Base-by-base conservation (phyloP, 2,797 vertebrate species). In the Antrozous pallidus region DNA sequence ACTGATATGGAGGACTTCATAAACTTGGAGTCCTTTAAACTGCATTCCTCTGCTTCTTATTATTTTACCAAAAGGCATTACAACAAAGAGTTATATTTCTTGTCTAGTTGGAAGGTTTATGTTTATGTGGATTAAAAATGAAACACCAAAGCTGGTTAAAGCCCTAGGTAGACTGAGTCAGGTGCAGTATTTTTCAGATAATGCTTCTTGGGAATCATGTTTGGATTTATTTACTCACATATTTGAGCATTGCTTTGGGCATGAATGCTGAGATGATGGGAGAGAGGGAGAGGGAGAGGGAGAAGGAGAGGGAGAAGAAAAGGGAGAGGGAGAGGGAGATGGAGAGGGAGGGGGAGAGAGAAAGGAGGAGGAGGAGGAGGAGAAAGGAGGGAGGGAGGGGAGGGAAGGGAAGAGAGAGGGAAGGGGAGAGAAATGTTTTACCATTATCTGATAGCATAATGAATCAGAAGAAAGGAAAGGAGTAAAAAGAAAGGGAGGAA, bases 221-320 rank as follows among this genome's bases (percentile, higher is more conserved):
- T 88, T 92, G 75, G 38, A 54, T 92, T 74, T 65, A 94, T 95
- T 94, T 90, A 85, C 65, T 87, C 69, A 87, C 73, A 56, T 88
- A 84, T 83, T 88, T 75, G 67, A 94, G 16, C 45, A 87, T 31
- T 47, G 36, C 40, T 92, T 58, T 83, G 56, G 83, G 31, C 61
- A 87, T 93, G 45, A 84, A 8, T 63, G 40, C 61, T 61, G 87
- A 94, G 90, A 65, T 89, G 26, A 42, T 63, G 70, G 0, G n/a
- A 31, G 84, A 49, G 49, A 9, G 67, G 42, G 40, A 40, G 33
- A 28, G 58, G 36, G 33, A 14, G 20, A 12, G 3, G 1, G 20
- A 33, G 26, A 74, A 26, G 36, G 20, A 51, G 28, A n/a, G 13
- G 17, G 49, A 26, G 58, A 47, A 14, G 40, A 49, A 36, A 7